These are phyloP conservation scores for Malurus cyaneus DNA, from an alignment of 2,113 vertebrate genomes.

Conservation along the genomic window DNA sequence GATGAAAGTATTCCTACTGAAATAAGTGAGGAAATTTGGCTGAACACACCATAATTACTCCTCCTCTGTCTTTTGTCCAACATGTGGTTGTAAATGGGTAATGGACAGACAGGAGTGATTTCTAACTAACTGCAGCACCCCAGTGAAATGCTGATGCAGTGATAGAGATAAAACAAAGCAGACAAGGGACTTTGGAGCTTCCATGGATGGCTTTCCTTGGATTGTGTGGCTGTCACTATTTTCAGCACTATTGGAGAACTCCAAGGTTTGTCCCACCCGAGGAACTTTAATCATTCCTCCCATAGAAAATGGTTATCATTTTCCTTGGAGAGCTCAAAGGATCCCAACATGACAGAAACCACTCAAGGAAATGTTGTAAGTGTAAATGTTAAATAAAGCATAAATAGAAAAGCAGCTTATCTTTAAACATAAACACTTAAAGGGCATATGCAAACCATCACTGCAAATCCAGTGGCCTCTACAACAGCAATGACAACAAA, in stretches of 20 bases:
- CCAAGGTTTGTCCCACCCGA: not conserved
- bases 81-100: not conserved
- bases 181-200: not conserved
- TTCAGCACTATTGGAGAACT: not conserved
- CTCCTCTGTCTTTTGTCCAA: not conserved
- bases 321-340: not conserved
- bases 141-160: not conserved
- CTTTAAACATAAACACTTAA: constrained; percentile 46
- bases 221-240: not conserved
- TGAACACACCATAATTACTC: not conserved
- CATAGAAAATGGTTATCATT: not conserved
- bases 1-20: not conserved
- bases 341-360: constrained; percentile 21
- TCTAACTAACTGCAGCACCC: not conserved
- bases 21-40: not conserved
- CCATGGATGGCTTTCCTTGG: not conserved
- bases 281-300: not conserved
- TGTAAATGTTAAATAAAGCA: constrained; percentile 22
- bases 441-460: constrained; percentile 42
- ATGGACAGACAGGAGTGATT: not conserved
- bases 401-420: constrained; percentile 46
- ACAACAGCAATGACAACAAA: not conserved
- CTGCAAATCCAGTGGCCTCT: not conserved
- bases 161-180: not conserved
- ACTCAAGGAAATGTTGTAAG: constrained; percentile 6